Evolutionary conservation across 2,888 invertebrate species (phyloP), one percentile per base, ranked within the genome.

Genomic region (Melanostoma scalare): DNA sequence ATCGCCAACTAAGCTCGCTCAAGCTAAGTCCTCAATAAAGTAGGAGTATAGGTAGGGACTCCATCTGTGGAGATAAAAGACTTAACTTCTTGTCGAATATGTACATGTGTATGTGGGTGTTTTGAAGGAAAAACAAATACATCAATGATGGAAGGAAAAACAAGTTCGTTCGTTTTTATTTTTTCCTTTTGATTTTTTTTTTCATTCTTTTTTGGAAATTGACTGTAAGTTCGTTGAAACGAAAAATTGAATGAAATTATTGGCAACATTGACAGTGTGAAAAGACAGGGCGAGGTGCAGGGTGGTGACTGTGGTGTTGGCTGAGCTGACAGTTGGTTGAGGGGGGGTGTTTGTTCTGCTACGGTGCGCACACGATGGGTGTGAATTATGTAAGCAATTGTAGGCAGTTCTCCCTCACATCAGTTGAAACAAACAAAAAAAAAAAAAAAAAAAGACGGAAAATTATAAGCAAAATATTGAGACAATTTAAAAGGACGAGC

Each of bases 231-330:
- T 84, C 74, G 79, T 69, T 79, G 84, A 84, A 67, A 84, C 79
- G 84, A 71, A 84, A 84, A 84, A 79, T 79, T 84, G 79, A 84
- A 79, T 84, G 74, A 84, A 84, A 84, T 84, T 79, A 84, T 84
- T 84, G 84, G 79, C 84, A 84, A 84, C 79, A 84, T 84, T 84
- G 84, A 75, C 84, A 79, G 65, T 75, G 74, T 82, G 74, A 67
- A 68, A 42, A 30, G 33, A 20, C 78, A 58, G 58, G 20, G 33
- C 44, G n/a, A 60, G 38, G 72, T 68, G 50, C 61, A 44, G 38
- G 60, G 56, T 53, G 55, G 58, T 8, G 42, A 31, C 8, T 35
- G 33, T 8, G 58, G 52, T 35, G 44, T 46, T 35, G 48, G 40
- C 31, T 30, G 10, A 58, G 65, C 52, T 46, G 36, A 38, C n/a